Evolutionary conservation across 1,140 invertebrate species (phyloP), one percentile per base, ranked within the genome.

Genomic region (Caenorhabditis elegans): DNA sequence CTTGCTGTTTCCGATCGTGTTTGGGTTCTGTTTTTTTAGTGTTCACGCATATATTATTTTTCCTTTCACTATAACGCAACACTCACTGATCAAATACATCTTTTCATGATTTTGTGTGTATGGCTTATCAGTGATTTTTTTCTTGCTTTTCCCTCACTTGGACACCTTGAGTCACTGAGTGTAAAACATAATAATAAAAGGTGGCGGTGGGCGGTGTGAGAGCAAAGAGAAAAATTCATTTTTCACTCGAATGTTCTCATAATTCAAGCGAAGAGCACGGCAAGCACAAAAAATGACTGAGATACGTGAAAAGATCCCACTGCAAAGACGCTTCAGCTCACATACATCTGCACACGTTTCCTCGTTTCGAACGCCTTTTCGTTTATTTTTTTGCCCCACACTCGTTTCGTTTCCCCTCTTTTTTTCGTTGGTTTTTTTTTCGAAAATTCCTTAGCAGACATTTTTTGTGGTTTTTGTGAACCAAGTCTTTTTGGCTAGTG

Each of bases 351-450:
- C 34, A 24, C 60, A 70, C 60, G 60, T 70, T 70, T 70, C 60
- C 31, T 70, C 60, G 60, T 70, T 70, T 70, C 34, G 60, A 70
- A 70, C 60, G 60, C 60, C 60, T 70, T 70, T 70, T 39, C 34
- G 31, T 43, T 70, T 39, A 19, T 39, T 70, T 70, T 70, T 39
- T 70, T 19, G 17, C 13, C 53, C 53, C 28, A 3, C 19, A 1
- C 31, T 22, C 34, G 2, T 2, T 15, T 34, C 4, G 31, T 15
- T 15, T 24, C 8, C 24, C 13, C n/a, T 34, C n/a, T 70, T 19
- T 22, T 43, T 17, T 70, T 39, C 60, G 8, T 70, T 70, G 10
- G 1, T 26, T 60, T 43, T 31, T 22, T 60, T 60, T 34, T 10
- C 3, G 5, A 19, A 39, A 60, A 34, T 13, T 10, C 3, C 4